These are phyloP conservation scores for Phortica variegata DNA, from an alignment of 1,140 invertebrate genomes.

Conservation along the genomic window DNA sequence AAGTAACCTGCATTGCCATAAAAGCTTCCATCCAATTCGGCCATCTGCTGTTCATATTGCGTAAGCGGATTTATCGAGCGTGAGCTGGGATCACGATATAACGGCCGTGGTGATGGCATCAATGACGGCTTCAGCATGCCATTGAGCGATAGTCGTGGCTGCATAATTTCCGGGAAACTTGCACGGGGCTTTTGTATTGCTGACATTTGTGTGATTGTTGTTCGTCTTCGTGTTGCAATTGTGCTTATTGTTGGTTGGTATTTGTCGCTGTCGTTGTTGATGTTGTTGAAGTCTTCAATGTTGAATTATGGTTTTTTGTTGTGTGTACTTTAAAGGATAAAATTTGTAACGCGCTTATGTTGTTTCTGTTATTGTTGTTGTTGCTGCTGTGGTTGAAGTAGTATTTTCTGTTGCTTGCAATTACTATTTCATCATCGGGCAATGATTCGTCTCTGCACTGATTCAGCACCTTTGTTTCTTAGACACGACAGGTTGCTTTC, in stretches of 20 bases:
- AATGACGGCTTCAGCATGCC: conserved; percentile 47
- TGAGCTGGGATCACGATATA: conserved; percentile 49
- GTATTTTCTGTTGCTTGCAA: conserved; percentile 6
- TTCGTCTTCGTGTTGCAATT: conserved; percentile 13
- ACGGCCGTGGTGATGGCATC: conserved; percentile 50
- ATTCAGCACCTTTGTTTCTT: too few species aligned
- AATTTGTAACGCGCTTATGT: too few species aligned
- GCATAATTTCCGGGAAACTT: conserved; percentile 49
- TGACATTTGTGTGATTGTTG: conserved; percentile 17
- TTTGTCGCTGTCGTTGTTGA: conserved; percentile 15
- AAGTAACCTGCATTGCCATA: conserved; percentile 47
- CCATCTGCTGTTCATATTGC: conserved; percentile 51
- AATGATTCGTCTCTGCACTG: too few species aligned
- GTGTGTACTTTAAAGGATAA: too few species aligned
- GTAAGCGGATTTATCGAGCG: conserved; percentile 52
- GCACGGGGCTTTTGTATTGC: conserved; percentile 26
- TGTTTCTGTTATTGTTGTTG: conserved; percentile 7
- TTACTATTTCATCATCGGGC: too few species aligned
- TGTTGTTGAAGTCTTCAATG: conserved; percentile 3
- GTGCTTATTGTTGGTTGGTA: conserved; percentile 9
- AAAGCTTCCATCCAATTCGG: conserved; percentile 48
- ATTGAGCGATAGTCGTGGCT: conserved; percentile 51
- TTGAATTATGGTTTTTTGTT: too few species aligned
- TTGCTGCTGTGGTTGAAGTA: not conserved
- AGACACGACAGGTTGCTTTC: too few species aligned